Base-by-base conservation (phyloP, 2,888 invertebrate genomes). In the Drosophila silvestris region DNA sequence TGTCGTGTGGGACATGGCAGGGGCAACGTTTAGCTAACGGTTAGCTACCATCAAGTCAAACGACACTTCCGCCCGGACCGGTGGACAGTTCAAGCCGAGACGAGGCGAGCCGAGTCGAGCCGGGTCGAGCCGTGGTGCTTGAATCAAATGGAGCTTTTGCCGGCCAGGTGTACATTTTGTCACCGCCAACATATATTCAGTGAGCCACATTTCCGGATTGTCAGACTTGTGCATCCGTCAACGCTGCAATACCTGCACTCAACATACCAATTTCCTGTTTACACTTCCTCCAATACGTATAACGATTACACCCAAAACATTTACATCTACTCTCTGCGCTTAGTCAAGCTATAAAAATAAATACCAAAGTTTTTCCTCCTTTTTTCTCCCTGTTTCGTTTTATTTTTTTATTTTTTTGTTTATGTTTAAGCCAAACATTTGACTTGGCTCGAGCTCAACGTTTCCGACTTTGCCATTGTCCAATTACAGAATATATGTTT, bases 121-220 rank as follows among this genome's bases (percentile, higher is more conserved):
- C 51, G 51, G 19, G 51, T 28, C 1, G 51, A 30, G 26, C 47
- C 33, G 32, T 33, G 32, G 33, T 37, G 59, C 65, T 56, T 51
- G 62, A 70, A 68, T 41, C 41, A 68, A 68, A 68, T 68, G 52
- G 56, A 30, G 32, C 66, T 39, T 35, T 16, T 57, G 47, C 22
- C 47, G 30, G 56, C 44, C 58, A 81, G 72, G 73, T 69, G 75
- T 62, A 70, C 77, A 74, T 72, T 74, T 84, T 86, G 77, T 87
- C 81, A 74, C 88, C 81, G 75, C 69, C 82, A 78, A 75, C 81
- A 47, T 26, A 77, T 73, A 79, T 85, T 82, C 73, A 82, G 83
- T 80, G 75, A 81, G 78, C 78, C 88, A 85, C 86, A 85, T 86
- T 86, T 89, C 89, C 86, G 86, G 86, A 76, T 79, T 79, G 72